Evolutionary conservation across 2,888 invertebrate species (phyloP).

Genomic region (Tigriopus californicus): DNA sequence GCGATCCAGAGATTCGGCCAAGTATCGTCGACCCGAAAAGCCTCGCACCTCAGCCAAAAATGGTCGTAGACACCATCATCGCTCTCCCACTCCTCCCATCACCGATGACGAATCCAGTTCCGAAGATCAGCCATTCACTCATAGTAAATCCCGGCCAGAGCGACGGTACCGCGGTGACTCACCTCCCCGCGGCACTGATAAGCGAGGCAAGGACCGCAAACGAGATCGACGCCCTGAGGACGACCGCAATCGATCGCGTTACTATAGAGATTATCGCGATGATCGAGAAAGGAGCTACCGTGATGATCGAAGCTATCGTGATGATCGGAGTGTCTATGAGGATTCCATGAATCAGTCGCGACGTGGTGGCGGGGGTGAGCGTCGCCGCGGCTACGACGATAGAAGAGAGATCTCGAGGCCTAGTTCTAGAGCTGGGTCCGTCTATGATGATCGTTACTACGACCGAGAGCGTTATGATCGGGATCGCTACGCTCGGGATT

Average conservation of each 20-base stretch:
- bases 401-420: neutral
- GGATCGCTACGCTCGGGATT: neutral
- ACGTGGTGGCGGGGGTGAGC: neutral
- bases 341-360: neutral
- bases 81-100: too few relatives aligned
- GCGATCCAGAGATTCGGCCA: too few relatives aligned
- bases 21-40: too few relatives aligned
- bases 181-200: neutral
- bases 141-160: neutral
- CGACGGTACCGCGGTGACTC: neutral
- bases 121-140: too few relatives aligned
- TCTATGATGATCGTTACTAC: neutral
- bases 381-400: neutral
- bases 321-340: neutral
- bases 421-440: neutral
- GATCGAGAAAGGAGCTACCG: neutral
- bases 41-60: too few relatives aligned
- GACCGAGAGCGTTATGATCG: neutral
- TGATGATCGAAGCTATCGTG: neutral
- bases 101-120: too few relatives aligned
- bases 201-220: neutral
- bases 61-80: too few relatives aligned
- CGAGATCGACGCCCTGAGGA: neutral
- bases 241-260: neutral
- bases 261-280: neutral